Base-by-base conservation (phyloP, 2,113 vertebrate species). In the Pontoporia blainvillei region DNA sequence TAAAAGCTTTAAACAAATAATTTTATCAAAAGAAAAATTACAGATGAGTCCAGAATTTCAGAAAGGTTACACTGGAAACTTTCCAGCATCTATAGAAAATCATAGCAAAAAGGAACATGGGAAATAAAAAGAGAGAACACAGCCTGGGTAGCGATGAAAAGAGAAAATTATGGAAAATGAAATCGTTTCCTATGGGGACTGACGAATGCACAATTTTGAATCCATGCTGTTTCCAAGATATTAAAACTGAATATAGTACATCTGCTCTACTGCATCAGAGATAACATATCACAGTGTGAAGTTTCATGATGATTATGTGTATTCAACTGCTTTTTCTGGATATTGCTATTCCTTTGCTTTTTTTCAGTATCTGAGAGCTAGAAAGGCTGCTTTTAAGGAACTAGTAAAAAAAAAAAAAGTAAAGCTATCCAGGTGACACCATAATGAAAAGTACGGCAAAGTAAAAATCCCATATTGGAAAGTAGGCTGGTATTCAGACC, bases 161-260 rank as follows among this genome's bases (percentile, higher is more conserved):
- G 91, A 97, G 96, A 94, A 97, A 96, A 86, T 25, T 86, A 96
- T 29, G 89, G 91, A 76, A 98, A 98, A 98, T 91, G 4, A n/a
- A 91, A 89, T 86, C 8, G 92, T 98, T 97, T 98, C 98, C 95
- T 94, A 3, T 52, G 44, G 89, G 95, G 83, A 96, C 61, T 13
- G 34, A 96, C 6, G 78, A 94, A 95, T 73, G 86, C 52, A 92
- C 92, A 95, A 44, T 0, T 15, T 82, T 92, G 95, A 91, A 97
- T 97, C 78, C 97, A 92, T 97, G 97, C 98, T 98, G 98, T 57
- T 98, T 96, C 69, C 49, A 93, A 96, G 96, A 98, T 97, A 98
- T 98, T 98, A 98, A 98, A 97, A 98, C 98, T 98, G 98, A 98
- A 98, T 98, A 98, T 96, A 98, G 96, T 96, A 81, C 97, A 98